Conservation (phyloP, 2,113 vertebrate species). For the Nibea albiflora region DNA sequence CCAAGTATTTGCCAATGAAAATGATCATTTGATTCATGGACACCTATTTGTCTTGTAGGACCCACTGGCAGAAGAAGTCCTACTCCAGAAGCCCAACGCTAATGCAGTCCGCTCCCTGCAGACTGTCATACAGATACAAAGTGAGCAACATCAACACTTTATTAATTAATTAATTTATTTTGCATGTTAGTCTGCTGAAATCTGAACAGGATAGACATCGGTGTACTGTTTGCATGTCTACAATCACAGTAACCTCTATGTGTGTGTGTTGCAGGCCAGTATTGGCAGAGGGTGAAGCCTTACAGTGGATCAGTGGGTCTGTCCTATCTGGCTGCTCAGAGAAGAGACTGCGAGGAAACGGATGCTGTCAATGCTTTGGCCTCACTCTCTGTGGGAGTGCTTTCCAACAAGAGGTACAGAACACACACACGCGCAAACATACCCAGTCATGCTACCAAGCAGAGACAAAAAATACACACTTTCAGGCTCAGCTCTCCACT, state of each 20-base stretch:
- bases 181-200: background rate
- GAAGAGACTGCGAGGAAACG: slow-evolving; percentile 90
- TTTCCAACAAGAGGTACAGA: slow-evolving; percentile 87
- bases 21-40: background rate
- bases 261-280: slow-evolving; percentile 86
- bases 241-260: background rate
- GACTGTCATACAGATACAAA: slow-evolving; percentile 90
- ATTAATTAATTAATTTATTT: background rate
- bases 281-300: slow-evolving; percentile 91
- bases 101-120: slow-evolving; percentile 91
- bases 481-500: background rate
- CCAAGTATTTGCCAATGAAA: background rate
- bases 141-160: slow-evolving; percentile 82
- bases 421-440: background rate
- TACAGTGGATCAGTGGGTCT: slow-evolving; percentile 83
- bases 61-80: slow-evolving; percentile 87
- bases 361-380: slow-evolving; percentile 94
- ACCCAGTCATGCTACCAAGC: background rate
- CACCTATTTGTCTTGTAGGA: slow-evolving; percentile 77
- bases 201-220: background rate
- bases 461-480: background rate
- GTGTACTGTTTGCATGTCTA: background rate
- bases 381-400: slow-evolving; percentile 90
- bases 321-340: slow-evolving; percentile 89
- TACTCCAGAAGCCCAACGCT: slow-evolving; percentile 89